Percentiles rank a stretch among this genome's conserved stretches.
Evolutionary conservation across 2,888 invertebrate species (phyloP).

Genomic region (Diarsia rubi): DNA sequence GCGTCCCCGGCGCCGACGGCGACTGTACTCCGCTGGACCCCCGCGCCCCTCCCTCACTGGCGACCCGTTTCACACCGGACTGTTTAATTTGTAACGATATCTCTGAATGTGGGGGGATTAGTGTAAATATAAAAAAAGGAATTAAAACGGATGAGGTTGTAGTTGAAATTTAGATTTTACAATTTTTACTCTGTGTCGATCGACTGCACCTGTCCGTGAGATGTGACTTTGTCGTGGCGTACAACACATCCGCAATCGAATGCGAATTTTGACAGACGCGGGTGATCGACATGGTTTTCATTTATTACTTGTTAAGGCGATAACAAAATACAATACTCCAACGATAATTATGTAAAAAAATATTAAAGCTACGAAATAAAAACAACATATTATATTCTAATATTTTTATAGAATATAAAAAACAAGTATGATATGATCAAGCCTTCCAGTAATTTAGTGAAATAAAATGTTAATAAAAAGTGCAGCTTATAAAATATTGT

Average conservation of each 20-base stretch:
- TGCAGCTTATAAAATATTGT: constrained; percentile 85
- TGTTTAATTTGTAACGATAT: constrained; percentile 72
- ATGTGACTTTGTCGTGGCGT: constrained; percentile 77
- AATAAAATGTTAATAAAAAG: constrained; percentile 78
- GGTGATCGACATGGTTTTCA: constrained; percentile 72
- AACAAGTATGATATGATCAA: constrained; percentile 88
- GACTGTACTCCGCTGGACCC: constrained; percentile 84
- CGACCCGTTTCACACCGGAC: constrained; percentile 86
- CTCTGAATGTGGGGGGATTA: constrained; percentile 65
- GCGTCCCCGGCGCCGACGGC: constrained; percentile 42
- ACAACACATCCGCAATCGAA: constrained; percentile 66
- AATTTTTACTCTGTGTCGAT: constrained; percentile 74
- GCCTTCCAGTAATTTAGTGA: constrained; percentile 91
- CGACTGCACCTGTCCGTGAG: constrained; percentile 70
- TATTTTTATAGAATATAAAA: constrained; percentile 90
- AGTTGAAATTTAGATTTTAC: constrained; percentile 78
- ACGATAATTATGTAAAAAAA: constrained; percentile 85
- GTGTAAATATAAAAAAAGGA: constrained; percentile 78
- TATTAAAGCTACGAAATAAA: constrained; percentile 82
- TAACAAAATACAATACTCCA: constrained; percentile 86
- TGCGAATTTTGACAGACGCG: constrained; percentile 55
- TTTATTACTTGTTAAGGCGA: constrained; percentile 79
- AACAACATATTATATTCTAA: constrained; percentile 87
- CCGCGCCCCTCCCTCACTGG: constrained; percentile 88
- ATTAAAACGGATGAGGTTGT: constrained; percentile 74